Evolutionary conservation across 1,140 invertebrate species (phyloP).

Genomic region (Lerema accius): DNA sequence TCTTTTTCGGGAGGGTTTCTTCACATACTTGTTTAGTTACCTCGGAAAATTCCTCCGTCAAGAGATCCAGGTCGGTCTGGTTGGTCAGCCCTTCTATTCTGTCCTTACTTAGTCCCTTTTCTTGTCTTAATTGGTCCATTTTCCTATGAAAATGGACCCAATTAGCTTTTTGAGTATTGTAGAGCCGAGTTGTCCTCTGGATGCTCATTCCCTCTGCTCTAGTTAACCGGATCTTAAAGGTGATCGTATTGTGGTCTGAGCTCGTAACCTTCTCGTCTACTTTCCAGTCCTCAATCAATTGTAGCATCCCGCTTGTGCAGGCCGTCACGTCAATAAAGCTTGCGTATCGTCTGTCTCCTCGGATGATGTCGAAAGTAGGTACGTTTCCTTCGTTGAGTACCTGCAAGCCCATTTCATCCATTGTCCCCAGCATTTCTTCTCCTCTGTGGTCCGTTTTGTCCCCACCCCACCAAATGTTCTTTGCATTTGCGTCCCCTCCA

Average conservation of each 20-base stretch:
- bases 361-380: neutral
- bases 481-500: neutral
- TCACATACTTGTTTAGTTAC: too few relatives aligned
- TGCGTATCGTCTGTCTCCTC: neutral
- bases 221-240: neutral
- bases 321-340: neutral
- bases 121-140: too few relatives aligned
- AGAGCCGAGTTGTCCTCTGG: neutral
- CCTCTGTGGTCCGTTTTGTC: neutral
- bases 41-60: too few relatives aligned
- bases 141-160: too few relatives aligned
- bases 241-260: neutral
- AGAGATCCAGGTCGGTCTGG: too few relatives aligned
- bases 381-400: neutral
- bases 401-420: neutral
- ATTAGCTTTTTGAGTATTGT: too few relatives aligned
- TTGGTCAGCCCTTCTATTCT: too few relatives aligned
- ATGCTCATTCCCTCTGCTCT: neutral
- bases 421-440: neutral
- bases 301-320: neutral
- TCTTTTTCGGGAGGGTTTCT: neutral
- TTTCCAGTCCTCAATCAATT: neutral
- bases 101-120: too few relatives aligned
- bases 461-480: neutral
- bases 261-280: neutral